These are phyloP conservation scores for Emys orbicularis DNA, from an alignment of 2,797 vertebrate species.

Conservation along the genomic window DNA sequence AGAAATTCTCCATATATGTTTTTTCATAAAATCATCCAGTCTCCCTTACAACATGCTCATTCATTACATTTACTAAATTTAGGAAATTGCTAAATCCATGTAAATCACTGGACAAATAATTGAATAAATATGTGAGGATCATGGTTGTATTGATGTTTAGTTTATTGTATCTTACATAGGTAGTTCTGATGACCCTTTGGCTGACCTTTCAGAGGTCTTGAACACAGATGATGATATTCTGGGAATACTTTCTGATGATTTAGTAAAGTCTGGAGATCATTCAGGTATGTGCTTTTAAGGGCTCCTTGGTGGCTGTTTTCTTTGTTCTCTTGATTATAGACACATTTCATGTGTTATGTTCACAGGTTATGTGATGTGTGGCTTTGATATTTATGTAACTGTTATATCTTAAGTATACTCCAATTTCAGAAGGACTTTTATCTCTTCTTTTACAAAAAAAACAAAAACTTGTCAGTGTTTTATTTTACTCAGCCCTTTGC, in stretches of 20 bases:
- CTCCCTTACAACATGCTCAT: background rate
- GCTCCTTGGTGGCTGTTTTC: background rate
- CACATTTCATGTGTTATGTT: background rate
- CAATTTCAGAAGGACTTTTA: conserved; percentile 1
- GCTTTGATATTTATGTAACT: background rate
- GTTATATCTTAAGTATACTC: background rate
- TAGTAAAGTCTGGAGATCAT: conserved; percentile 93
- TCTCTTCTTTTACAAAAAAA: conserved; percentile 20
- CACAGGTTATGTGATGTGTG: background rate
- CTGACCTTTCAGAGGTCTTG: conserved; percentile 96
- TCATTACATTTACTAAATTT: background rate
- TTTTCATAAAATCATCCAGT: background rate
- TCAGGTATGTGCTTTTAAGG: conserved; percentile 84
- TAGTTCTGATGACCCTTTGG: conserved; percentile 91
- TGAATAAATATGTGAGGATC: background rate
- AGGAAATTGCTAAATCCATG: rapidly evolving
- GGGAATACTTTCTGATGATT: conserved; percentile 94
- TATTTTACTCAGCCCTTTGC: conserved; percentile 55
- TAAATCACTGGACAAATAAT: rapidly evolving
- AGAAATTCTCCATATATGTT: background rate
- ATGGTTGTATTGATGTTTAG: background rate
- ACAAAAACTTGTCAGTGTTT: conserved; percentile 24
- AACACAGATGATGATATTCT: conserved; percentile 98
- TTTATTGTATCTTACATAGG: conserved; percentile 80
- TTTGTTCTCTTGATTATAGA: background rate